Conservation (phyloP, 2,113 vertebrate species). For the Columba livia region DNA sequence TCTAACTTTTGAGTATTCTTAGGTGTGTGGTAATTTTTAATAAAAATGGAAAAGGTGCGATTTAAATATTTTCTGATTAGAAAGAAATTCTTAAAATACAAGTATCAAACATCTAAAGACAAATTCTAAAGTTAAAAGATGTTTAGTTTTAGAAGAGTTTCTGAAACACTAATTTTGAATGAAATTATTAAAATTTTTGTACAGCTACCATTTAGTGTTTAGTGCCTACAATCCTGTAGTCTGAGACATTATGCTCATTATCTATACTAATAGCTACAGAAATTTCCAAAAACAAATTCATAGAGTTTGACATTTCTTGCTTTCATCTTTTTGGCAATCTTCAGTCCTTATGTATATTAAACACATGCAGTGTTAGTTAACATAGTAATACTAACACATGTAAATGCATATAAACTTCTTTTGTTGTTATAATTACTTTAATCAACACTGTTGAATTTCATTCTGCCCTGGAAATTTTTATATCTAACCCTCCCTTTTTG, state of each 20-base stretch:
- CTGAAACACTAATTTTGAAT: neutral
- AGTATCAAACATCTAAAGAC: neutral
- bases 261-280: neutral
- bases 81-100: neutral
- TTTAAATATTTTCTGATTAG: neutral
- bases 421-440: neutral
- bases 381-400: slow-evolving; percentile 37
- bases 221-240: neutral
- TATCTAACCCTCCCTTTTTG: neutral
- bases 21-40: neutral
- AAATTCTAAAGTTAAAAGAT: neutral
- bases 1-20: neutral
- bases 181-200: neutral
- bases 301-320: slow-evolving; percentile 22
- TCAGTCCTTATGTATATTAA: slow-evolving; percentile 42
- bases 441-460: neutral
- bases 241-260: neutral
- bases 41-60: neutral
- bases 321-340: slow-evolving; percentile 39
- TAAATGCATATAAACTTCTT: slow-evolving; percentile 41
- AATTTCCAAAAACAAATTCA: slow-evolving; percentile 28
- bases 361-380: slow-evolving; percentile 52
- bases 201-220: neutral
- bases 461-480: neutral
- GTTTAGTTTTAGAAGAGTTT: neutral